Evolutionary conservation across 2,113 vertebrate species (phyloP), one percentile per base, ranked within the genome.

Genomic region (Embiotoca jacksoni): DNA sequence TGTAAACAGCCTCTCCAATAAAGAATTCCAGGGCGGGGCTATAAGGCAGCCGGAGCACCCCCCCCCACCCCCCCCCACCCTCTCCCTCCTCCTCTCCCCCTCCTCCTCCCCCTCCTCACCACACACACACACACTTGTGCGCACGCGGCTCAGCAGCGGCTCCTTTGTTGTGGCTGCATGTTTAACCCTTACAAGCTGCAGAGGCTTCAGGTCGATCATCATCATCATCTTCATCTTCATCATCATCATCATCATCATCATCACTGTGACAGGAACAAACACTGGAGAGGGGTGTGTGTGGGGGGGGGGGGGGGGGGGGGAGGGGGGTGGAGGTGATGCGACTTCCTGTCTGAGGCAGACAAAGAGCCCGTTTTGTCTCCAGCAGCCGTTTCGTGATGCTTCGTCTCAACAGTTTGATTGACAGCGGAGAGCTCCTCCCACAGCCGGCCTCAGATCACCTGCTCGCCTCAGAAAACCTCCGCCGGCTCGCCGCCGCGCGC

Each of bases 91-190:
- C 23, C 63, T 30, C 61, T 56, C 44, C 35, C 71, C 47, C 75
- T 52, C 55, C 44, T 6, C 6, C 39, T 8, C 6, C 39, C 41
- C 10, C 41, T 13, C 41, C 41, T 11, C 41, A n/a, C 41, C 41
- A 44, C 23, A 23, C 23, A 23, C 23, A 23, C 23, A 23, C 23
- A 23, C 23, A 23, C 53, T 39, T 36, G 16, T 54, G 49, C 75
- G 72, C 66, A 56, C 30, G 53, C 10, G n/a, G 59, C 69, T 68
- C 59, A 39, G 70, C 65, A 69, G 61, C 11, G 15, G 56, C 88
- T 87, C 59, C 88, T 93, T 93, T 94, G 93, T 93, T 92, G 86
- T 84, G 66, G 84, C 75, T 91, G 72, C 54, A 32, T 33, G 70
- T 87, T 23, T 82, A 91, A 89, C 80, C 83, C 89, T 81, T 77